Percentiles rank a stretch among this genome's conserved stretches.
Conservation (phyloP, 1,140 invertebrate genomes). For the Dendroctonus ponderosae region DNA sequence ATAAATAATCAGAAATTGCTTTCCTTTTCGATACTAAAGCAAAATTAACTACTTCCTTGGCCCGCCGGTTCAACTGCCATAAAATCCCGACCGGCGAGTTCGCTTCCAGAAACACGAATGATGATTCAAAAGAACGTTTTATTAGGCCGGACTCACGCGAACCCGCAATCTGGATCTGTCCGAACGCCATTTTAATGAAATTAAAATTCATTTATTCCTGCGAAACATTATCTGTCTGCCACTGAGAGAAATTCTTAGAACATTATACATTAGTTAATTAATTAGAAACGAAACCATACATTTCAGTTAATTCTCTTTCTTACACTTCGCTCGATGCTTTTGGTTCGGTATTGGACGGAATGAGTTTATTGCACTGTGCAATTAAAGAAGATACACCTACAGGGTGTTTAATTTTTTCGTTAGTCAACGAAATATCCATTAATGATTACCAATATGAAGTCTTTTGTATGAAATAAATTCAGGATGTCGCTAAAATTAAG, state of each 20-base stretch:
- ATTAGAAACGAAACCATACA: conserved; percentile 32
- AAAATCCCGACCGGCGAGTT: conserved; percentile 16
- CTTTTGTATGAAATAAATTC: no score
- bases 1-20: no score
- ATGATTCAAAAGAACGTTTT: conserved; percentile 23
- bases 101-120: conserved; percentile 31
- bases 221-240: conserved; percentile 41
- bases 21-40: no score
- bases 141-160: conserved; percentile 39
- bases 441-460: no score
- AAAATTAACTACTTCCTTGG: background rate
- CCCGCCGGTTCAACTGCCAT: conserved; percentile 22
- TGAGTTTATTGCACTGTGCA: conserved; percentile 14
- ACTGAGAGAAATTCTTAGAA: conserved; percentile 25
- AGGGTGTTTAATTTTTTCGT: no score
- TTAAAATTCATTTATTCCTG: conserved; percentile 48
- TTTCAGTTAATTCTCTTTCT: conserved; percentile 23
- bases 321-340: conserved; percentile 13
- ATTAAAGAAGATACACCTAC: conserved; percentile 1
- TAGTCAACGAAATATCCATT: no score
- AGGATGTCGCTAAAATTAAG: no score
- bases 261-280: conserved; percentile 44
- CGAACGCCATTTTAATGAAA: conserved; percentile 47
- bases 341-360: background rate
- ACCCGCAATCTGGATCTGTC: conserved; percentile 47